These are phyloP conservation scores for Gandaritis pyraliata DNA, from an alignment of 2,888 invertebrate genomes.

Conservation along the genomic window DNA sequence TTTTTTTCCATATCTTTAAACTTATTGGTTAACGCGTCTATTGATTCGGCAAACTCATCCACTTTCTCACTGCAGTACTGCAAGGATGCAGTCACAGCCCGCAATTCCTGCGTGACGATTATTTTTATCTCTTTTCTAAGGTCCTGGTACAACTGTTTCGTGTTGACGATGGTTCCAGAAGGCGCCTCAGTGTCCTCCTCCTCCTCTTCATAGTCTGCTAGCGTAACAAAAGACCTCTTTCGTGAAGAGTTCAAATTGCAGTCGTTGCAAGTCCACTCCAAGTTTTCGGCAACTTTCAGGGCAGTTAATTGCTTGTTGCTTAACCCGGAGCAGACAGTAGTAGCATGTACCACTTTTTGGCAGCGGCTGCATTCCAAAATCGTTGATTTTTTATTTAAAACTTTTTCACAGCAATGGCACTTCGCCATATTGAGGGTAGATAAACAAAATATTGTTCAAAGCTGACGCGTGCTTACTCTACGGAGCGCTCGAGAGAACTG, in stretches of 20 bases:
- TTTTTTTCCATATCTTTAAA: background rate
- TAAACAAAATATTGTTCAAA: background rate
- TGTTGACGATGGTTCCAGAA: background rate
- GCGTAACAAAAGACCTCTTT: background rate
- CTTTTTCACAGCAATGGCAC: background rate
- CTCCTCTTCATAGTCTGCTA: background rate
- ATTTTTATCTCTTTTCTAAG: background rate
- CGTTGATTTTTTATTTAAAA: background rate
- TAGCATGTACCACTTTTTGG: background rate
- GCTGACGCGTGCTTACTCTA: background rate
- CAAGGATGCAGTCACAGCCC: background rate
- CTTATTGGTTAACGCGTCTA: background rate
- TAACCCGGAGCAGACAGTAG: background rate
- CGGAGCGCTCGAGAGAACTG: background rate
- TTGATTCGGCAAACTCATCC: background rate
- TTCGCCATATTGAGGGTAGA: constrained; percentile 1
- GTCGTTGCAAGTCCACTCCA: background rate
- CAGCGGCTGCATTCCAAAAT: background rate
- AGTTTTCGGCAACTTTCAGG: background rate
- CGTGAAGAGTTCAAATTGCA: background rate
- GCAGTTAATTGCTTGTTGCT: background rate
- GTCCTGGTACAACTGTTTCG: background rate
- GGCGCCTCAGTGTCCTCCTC: background rate
- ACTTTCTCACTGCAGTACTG: background rate
- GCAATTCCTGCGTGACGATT: background rate